These are phyloP conservation scores for Cecropterus lyciades DNA, from an alignment of 1,140 invertebrate genomes.

Conservation along the genomic window DNA sequence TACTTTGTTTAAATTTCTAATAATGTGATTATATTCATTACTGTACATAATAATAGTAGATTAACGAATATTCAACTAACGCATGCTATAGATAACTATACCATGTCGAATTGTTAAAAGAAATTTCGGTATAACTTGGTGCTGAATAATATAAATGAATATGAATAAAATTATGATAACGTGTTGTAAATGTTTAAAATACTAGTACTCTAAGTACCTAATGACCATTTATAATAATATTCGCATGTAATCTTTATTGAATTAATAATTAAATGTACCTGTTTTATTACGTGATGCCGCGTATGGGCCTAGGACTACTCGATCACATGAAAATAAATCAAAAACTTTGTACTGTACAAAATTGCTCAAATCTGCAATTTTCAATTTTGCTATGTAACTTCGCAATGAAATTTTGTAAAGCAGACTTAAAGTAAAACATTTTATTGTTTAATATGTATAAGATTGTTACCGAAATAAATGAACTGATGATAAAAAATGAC, in stretches of 20 bases:
- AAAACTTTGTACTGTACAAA: background rate
- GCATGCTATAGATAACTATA: slow-evolving; percentile 39
- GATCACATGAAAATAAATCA: slow-evolving; percentile 4
- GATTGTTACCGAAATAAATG: too few relatives aligned
- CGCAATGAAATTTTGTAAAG: too few relatives aligned
- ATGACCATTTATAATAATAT: slow-evolving; percentile 37
- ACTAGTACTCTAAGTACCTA: slow-evolving; percentile 62
- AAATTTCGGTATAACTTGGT: slow-evolving; percentile 53
- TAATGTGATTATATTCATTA: slow-evolving; percentile 49
- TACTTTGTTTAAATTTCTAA: slow-evolving; percentile 78
- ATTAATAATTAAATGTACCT: slow-evolving; percentile 56
- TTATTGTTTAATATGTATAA: too few relatives aligned
- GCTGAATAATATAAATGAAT: slow-evolving; percentile 52
- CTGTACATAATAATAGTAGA: slow-evolving; percentile 41
- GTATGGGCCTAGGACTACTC: background rate
- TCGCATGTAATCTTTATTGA: slow-evolving; percentile 46
- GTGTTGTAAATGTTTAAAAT: slow-evolving; percentile 36
- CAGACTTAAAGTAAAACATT: too few relatives aligned
- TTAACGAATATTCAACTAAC: slow-evolving; percentile 38
- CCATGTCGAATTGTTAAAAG: slow-evolving; percentile 37
- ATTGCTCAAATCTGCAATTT: background rate
- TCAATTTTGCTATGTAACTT: background rate
- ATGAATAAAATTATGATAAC: slow-evolving; percentile 31
- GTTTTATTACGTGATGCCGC: slow-evolving; percentile 34
- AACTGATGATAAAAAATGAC: too few relatives aligned